Evolutionary conservation across 2,113 vertebrate genomes (phyloP), one percentile per base, ranked within the genome.

Genomic region (Sphyrna mokarran): DNA sequence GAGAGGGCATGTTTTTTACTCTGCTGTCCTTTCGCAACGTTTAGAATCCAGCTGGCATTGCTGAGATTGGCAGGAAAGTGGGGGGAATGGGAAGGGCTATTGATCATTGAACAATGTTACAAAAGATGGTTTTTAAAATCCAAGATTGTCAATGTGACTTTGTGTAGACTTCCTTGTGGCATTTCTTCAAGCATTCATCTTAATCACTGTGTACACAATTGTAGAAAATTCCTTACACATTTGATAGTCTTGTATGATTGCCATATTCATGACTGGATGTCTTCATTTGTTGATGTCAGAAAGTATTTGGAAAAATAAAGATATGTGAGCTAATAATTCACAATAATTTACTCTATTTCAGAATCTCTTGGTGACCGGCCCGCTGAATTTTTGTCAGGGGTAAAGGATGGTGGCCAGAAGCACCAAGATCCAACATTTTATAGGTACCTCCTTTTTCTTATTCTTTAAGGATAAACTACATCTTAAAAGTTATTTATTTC

Each of bases 351-450:
- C 20, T 70, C 94, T 95, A 7, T 95, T 95, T 95, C 94, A 95
- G 94, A 95, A 72, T 72, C 69, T 13, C 13, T 95, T 54, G 68
- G 94, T 76, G 69, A 76, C 94, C 11, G 29, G 69, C 43, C 40
- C 40, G 14, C 29, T 54, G 40, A 40, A 29, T 18, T 37, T 89
- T 37, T 43, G 33, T 66, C 58, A 66, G 61, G 61, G 29, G 37
- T 95, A 69, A 76, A 95, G 69, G 16, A 95, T 95, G 94, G 94
- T 95, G 69, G 33, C 23, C 94, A 76, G 94, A 95, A 72, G 22
- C 68, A 76, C 70, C 69, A 70, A 72, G 26, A 29, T 95, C 94
- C 68, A 72, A 54, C 10, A 48, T 70, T 40, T 95, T 72, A 72
- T 72, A 95, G 69, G 94, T 95, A 95, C 54, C 69, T 72, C 26